Evolutionary conservation across 2,888 invertebrate species (phyloP).

Genomic region (Apamea crenata): DNA sequence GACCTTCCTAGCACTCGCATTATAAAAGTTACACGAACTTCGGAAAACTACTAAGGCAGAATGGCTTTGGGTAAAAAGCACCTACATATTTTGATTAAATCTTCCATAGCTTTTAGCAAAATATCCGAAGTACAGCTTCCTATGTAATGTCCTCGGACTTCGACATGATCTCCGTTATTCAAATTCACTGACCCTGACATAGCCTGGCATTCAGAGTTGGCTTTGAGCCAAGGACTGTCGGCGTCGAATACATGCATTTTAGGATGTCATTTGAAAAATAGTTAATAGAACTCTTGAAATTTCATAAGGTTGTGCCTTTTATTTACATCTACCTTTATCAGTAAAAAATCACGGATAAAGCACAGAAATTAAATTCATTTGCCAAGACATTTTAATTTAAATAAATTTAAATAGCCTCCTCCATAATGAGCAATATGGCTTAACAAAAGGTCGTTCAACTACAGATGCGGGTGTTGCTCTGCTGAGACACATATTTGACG

Average conservation of each 20-base stretch:
- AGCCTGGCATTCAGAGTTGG: conserved; percentile 31
- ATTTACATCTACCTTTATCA: background rate
- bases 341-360: background rate
- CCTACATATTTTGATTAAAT: conserved; percentile 1
- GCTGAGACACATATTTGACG: no score
- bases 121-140: background rate
- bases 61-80: background rate
- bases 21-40: background rate
- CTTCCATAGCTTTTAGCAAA: conserved; percentile 18
- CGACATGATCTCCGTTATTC: conserved; percentile 26
- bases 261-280: background rate
- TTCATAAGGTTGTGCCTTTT: no score
- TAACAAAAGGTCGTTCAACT: no score
- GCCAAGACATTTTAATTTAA: no score
- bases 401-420: no score
- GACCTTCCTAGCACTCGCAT: background rate
- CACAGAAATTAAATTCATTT: background rate
- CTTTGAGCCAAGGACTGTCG: conserved; percentile 32
- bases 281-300: background rate
- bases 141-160: background rate
- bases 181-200: conserved; percentile 48
- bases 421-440: no score
- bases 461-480: no score
- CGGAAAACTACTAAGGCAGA: background rate
- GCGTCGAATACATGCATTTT: conserved; percentile 8